phyloP scores from a whole-genome alignment of 2,797 vertebrate genomes.

The Rhinatrema bivittatum region DNA sequence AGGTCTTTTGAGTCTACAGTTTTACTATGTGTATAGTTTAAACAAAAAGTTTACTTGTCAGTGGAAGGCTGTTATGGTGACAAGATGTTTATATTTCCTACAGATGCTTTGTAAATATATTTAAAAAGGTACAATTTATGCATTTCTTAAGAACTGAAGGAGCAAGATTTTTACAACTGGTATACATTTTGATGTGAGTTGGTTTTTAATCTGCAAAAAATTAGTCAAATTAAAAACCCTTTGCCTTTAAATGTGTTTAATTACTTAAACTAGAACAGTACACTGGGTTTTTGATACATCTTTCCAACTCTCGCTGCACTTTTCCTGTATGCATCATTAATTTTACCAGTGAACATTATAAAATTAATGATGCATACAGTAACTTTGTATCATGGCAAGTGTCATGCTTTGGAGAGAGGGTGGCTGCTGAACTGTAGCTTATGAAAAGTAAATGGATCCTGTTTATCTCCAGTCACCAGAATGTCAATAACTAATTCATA shows the following conservation, averaged over 20 bases:
- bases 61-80: conserved; percentile 38
- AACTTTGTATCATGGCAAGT: too few relatives aligned
- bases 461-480: too few relatives aligned
- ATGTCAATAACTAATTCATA: too few relatives aligned
- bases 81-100: conserved; percentile 45
- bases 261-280: conserved; percentile 55
- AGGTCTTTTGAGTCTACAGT: conserved; percentile 31
- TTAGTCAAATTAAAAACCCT: conserved; percentile 1
- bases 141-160: conserved; percentile 45
- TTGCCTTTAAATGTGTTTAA: conserved; percentile 6
- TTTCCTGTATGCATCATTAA: too few relatives aligned
- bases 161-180: conserved; percentile 52
- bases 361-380: too few relatives aligned
- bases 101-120: conserved; percentile 53
- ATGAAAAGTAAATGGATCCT: too few relatives aligned
- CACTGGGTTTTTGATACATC: too few relatives aligned
- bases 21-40: conserved; percentile 42
- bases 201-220: conserved; percentile 53
- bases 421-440: too few relatives aligned
- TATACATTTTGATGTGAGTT: conserved; percentile 59
- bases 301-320: too few relatives aligned
- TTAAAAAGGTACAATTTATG: conserved; percentile 39
- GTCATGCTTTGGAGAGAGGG: too few relatives aligned
- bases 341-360: too few relatives aligned
- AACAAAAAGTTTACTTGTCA: conserved; percentile 32